Base-by-base conservation (phyloP, 2,113 vertebrate species). In the Plotosus lineatus region DNA sequence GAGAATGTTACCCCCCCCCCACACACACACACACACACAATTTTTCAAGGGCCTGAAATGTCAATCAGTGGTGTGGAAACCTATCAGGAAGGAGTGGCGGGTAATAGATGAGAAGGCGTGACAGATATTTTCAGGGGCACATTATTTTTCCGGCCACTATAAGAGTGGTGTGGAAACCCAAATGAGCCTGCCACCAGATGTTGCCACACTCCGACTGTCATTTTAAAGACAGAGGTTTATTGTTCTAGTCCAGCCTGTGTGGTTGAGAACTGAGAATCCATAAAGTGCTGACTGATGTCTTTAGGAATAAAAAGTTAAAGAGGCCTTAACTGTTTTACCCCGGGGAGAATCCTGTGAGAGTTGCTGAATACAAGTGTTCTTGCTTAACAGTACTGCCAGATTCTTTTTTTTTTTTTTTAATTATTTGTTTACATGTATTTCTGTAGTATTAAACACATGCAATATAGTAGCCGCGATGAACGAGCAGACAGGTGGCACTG, bases 151-250 rank as follows among this genome's bases (percentile, higher is more conserved):
- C 88, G 85, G 86, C 79, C 84, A 89, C 88, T 89, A 63, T 92
- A 90, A 91, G 90, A 91, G 77, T 83, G 60, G 87, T 75, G 88
- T 91, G 89, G 90, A 91, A 89, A 92, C 87, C 87, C 68, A 65
- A 89, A 90, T 88, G 88, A 92, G 91, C 86, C 82, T 84, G 87
- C 90, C 89, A 88, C 89, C 93, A 94, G 91, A 94, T 92, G 91
- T 92, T 91, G 89, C 89, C 89, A 87, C 88, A 87, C 88, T 90
- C 88, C 85, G 90, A 92, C 90, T 89, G 86, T 81, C 86, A 92
- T 91, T 92, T 92, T 90, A 93, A 93, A 93, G 92, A 92, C 90
- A 89, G 89, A 90, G 89, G 88, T 91, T 93, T 93, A 93, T 94
- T 92, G 89, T 93, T 94, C 90, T 90, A 89, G 89, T 90, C 89